phyloP scores from a whole-genome alignment of 2,113 vertebrate genomes.

The Thymallus thymallus region DNA sequence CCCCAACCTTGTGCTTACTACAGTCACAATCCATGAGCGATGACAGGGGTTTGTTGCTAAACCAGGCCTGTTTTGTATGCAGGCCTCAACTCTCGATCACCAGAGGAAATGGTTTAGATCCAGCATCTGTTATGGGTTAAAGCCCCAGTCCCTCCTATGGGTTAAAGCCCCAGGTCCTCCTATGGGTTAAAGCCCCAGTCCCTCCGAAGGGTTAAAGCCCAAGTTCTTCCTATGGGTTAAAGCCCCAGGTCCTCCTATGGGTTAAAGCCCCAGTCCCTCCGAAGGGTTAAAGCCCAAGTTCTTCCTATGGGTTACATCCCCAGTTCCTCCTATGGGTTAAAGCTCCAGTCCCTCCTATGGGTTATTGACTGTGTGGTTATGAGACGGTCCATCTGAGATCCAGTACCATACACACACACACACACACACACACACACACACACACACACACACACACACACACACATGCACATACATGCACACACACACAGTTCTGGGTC shows the following conservation, averaged over 20 bases:
- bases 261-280: too few species aligned
- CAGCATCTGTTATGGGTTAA: not conserved
- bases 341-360: not conserved
- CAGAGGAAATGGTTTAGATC: not conserved
- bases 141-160: not conserved
- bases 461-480: too few species aligned
- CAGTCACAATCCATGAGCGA: not conserved
- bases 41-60: not conserved
- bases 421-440: too few species aligned
- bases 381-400: not conserved
- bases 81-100: not conserved
- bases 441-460: too few species aligned
- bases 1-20: too few species aligned
- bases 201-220: not conserved
- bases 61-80: not conserved
- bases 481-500: too few species aligned
- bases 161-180: not conserved
- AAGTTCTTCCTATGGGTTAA: too few species aligned
- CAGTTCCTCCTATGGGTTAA: too few species aligned
- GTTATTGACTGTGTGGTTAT: too few species aligned
- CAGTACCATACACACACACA: not conserved
- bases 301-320: too few species aligned
- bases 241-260: too few species aligned
- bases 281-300: too few species aligned
- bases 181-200: not conserved